Conservation (phyloP, 1,140 invertebrate genomes). For the Cydia fagiglandana region DNA sequence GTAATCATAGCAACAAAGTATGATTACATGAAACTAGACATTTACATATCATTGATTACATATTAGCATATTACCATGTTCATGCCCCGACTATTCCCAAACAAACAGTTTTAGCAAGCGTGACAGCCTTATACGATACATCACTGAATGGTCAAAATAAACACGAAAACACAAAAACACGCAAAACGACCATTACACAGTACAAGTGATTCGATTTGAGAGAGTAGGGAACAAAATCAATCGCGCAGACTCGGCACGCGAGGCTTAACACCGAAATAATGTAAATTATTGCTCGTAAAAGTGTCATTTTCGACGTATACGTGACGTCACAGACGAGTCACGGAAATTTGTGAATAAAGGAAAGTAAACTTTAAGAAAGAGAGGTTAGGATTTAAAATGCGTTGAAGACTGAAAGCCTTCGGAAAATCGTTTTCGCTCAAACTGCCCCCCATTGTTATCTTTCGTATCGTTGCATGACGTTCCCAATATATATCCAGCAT, state of each 20-base stretch:
- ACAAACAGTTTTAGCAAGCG: not conserved
- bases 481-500: constrained; percentile 19
- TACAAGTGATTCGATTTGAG: constrained; percentile 72
- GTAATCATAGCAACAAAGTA: constrained; percentile 6
- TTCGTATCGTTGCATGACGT: constrained; percentile 58
- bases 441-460: constrained; percentile 66
- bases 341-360: constrained; percentile 31
- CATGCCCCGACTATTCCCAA: not conserved
- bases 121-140: not conserved
- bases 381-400: constrained; percentile 42
- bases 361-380: constrained; percentile 44
- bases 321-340: constrained; percentile 60
- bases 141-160: constrained; percentile 32
- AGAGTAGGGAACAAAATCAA: constrained; percentile 75
- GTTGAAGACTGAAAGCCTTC: constrained; percentile 37
- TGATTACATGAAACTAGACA: not conserved
- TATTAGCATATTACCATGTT: not conserved
- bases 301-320: constrained; percentile 72
- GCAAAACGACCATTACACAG: constrained; percentile 69
- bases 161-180: constrained; percentile 51
- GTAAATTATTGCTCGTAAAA: constrained; percentile 78
- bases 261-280: constrained; percentile 72
- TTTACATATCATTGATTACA: not conserved
- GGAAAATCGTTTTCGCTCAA: constrained; percentile 57
- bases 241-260: constrained; percentile 64